Evolutionary conservation across 37 sponge, comb jelly and placozoan genomes (phyloP).

Genomic region (Eunapius fragilis): DNA sequence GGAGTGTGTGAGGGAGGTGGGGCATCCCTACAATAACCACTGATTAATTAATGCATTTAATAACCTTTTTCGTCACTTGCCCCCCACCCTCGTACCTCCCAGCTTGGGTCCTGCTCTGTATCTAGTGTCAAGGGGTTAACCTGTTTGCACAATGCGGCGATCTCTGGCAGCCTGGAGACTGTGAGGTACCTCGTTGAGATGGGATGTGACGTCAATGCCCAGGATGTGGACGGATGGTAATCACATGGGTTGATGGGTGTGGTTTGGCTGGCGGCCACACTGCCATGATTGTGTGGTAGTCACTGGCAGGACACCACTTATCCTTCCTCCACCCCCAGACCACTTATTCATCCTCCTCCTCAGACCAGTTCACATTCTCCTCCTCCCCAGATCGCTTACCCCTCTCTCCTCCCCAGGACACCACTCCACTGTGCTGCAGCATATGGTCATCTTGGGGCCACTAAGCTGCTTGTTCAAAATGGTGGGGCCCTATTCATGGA

Average conservation of each 20-base stretch:
- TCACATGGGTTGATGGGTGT: no score
- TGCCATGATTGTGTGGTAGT: no score
- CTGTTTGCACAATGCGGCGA: conserved; percentile 81
- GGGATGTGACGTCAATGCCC: no score
- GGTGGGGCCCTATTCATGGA: conserved; percentile 73
- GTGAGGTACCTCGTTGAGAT: conserved; percentile 58
- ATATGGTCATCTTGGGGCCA: conserved; percentile 44
- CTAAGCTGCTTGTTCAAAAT: conserved; percentile 54
- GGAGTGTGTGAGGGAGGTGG: conserved; percentile 53
- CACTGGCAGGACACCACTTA: no score
- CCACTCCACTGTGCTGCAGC: conserved; percentile 84
- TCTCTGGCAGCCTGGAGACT: conserved; percentile 47
- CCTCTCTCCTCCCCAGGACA: conserved; percentile 49
- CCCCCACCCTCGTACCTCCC: neutral
- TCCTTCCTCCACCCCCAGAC: no score
- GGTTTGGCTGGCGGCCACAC: neutral
- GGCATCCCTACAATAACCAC: neutral
- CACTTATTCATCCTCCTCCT: neutral
- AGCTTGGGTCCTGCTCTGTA: conserved; percentile 23
- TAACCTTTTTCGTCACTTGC: no score
- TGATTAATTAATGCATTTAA: neutral
- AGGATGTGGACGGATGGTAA: no score
- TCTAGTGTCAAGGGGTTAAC: conserved; percentile 67
- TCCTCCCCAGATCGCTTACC: neutral
- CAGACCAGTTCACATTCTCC: neutral